Evolutionary conservation across 2,797 vertebrate genomes (phyloP).

Genomic region (Botia almorhae): DNA sequence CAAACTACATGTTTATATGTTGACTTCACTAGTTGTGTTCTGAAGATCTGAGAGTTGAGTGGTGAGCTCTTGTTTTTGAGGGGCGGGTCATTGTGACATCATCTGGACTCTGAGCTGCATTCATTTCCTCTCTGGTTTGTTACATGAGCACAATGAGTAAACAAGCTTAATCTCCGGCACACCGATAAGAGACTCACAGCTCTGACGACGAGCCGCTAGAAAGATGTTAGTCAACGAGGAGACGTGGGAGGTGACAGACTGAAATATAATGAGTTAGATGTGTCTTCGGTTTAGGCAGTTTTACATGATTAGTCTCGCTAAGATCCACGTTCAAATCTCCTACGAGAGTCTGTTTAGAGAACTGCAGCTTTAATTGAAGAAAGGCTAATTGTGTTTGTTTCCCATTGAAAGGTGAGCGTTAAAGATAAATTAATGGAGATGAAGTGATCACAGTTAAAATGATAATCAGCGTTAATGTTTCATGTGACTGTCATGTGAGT

Average conservation of each 20-base stretch:
- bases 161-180: conserved; percentile 23
- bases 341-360: not conserved
- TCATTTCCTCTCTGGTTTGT: conserved; percentile 23
- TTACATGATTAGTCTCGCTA: not conserved
- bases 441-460: not conserved
- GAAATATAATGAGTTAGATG: conserved; percentile 11
- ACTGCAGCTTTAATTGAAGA: not conserved
- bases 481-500: not conserved
- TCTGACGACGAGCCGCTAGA: not conserved
- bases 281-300: not conserved
- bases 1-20: not conserved
- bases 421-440: not conserved
- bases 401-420: not conserved
- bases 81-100: conserved; percentile 1
- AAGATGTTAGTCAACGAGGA: conserved; percentile 4
- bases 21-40: not conserved
- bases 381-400: not conserved
- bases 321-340: conserved; percentile 7
- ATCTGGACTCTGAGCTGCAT: conserved; percentile 15
- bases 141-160: conserved; percentile 34
- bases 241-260: conserved; percentile 6
- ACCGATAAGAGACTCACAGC: conserved; percentile 12
- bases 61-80: not conserved
- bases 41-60: not conserved
- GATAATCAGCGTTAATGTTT: not conserved